phyloP scores from a whole-genome alignment of 2,113 vertebrate genomes.

The Rafetus swinhoei region DNA sequence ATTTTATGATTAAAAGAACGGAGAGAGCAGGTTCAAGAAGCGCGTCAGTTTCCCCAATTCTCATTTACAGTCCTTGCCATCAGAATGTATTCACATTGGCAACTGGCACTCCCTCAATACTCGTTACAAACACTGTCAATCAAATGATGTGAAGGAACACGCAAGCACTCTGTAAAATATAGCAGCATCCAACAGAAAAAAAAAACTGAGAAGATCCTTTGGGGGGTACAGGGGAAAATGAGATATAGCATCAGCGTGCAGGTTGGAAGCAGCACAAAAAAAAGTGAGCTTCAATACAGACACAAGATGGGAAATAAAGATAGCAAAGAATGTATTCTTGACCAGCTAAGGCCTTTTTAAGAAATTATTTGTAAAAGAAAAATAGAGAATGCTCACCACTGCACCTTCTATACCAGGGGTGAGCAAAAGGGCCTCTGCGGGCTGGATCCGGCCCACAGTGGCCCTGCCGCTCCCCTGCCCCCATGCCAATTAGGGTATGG shows the following conservation, averaged over 20 bases:
- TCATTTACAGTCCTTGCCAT: constrained; percentile 50
- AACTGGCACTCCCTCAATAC: constrained; percentile 32
- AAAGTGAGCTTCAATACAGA: not conserved
- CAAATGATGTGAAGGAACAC: not conserved
- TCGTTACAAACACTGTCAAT: constrained; percentile 45
- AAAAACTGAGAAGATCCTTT: not conserved
- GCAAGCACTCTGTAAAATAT: not conserved
- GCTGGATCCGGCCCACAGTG: no score
- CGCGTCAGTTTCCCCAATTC: constrained; percentile 51
- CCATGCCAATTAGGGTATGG: no score
- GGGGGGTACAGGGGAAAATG: not conserved
- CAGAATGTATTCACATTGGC: constrained; percentile 17
- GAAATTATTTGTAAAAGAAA: not conserved
- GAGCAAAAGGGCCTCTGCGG: no score
- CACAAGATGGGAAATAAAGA: not conserved
- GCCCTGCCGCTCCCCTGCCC: no score
- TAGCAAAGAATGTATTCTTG: not conserved
- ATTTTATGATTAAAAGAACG: constrained; percentile 24
- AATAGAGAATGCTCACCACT: not conserved
- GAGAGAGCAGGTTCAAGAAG: constrained; percentile 63
- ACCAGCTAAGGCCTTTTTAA: not conserved
- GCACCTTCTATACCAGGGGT: not conserved
- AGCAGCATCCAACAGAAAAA: not conserved
- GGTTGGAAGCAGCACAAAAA: constrained; percentile 1
- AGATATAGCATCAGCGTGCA: not conserved